Percentiles rank a stretch among this genome's conserved stretches.
Evolutionary conservation across 2,113 vertebrate species (phyloP).

Genomic region (Platycercus adscitus): DNA sequence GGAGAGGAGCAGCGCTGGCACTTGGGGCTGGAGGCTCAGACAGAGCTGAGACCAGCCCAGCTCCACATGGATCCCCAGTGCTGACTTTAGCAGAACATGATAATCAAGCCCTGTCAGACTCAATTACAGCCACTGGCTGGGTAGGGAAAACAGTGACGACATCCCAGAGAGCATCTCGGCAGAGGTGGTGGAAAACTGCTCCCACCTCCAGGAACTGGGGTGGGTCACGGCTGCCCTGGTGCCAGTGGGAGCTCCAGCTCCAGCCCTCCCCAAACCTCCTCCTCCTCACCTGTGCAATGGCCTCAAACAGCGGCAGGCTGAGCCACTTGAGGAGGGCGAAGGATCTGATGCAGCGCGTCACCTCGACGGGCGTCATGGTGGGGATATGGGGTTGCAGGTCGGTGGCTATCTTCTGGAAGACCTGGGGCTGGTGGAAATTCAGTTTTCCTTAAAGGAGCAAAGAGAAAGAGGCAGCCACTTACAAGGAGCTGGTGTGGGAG

Average conservation of each 20-base stretch:
- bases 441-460: constrained; percentile 81
- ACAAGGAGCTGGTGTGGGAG: background rate
- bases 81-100: background rate
- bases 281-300: constrained; percentile 81
- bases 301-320: constrained; percentile 85
- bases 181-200: background rate
- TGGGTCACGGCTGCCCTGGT: background rate
- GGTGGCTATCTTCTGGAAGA: constrained; percentile 83
- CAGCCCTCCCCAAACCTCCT: rapidly evolving
- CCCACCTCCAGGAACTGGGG: too few species aligned
- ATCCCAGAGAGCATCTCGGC: background rate
- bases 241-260: too few species aligned
- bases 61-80: background rate
- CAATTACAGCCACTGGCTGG: rapidly evolving
- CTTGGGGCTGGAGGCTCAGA: background rate
- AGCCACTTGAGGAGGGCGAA: constrained; percentile 89
- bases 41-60: background rate
- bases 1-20: background rate
- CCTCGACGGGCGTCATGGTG: constrained; percentile 64
- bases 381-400: constrained; percentile 81
- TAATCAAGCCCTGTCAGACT: background rate
- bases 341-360: constrained; percentile 82
- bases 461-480: background rate
- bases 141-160: background rate
- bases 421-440: constrained; percentile 86